phyloP scores from a whole-genome alignment of 2,113 vertebrate species.

The Ceyx cyanopectus region DNA sequence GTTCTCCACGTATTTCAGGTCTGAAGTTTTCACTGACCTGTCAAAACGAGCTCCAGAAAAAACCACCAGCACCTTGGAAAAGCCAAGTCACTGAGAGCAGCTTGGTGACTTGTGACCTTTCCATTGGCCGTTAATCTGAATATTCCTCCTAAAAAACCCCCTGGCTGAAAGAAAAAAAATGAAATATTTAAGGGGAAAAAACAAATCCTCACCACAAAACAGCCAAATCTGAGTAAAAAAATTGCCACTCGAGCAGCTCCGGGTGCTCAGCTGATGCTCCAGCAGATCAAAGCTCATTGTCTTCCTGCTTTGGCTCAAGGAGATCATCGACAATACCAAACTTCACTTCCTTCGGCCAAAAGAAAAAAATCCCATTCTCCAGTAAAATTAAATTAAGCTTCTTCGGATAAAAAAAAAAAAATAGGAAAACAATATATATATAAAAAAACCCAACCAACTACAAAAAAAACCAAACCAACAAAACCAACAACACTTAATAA shows the following conservation, averaged over 20 bases:
- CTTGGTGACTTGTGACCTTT: neutral
- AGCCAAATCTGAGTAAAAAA: neutral
- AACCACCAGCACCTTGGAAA: neutral
- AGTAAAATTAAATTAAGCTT: neutral
- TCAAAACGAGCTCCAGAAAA: neutral
- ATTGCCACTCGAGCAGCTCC: neutral
- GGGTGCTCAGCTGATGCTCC: neutral
- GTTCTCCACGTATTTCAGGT: neutral
- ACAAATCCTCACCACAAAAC: neutral
- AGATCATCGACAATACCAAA: neutral
- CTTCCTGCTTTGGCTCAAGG: neutral
- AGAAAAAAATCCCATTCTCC: neutral
- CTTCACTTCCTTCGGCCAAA: neutral
- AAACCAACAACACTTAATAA: neutral
- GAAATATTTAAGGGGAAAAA: neutral
- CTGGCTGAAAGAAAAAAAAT: neutral
- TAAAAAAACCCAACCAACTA: neutral
- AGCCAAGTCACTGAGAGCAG: neutral
- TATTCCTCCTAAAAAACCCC: neutral
- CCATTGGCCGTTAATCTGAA: neutral
- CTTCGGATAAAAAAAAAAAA: neutral
- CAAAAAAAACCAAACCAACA: no score
- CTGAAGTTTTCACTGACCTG: neutral
- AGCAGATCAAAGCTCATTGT: constrained; percentile 3
- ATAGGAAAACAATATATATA: neutral